A percentile compares a stretch with the other conserved stretches of the same genome.
phyloP scores from a whole-genome alignment of 2,797 vertebrate genomes.

The Tamandua tetradactyla region DNA sequence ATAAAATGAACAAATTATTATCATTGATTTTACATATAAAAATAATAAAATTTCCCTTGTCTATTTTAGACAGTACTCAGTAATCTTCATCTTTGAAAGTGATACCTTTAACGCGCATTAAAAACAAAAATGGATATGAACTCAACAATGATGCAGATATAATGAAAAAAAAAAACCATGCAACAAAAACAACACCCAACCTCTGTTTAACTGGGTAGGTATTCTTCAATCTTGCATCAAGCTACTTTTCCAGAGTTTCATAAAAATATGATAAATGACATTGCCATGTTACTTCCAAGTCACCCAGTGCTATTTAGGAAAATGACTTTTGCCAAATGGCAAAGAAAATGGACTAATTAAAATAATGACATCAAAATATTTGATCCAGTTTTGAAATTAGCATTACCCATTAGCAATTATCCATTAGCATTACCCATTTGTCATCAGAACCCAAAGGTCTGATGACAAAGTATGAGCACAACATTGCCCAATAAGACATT shows the following conservation, averaged over 20 bases:
- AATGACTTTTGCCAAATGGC: slow-evolving; percentile 9
- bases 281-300: neutral
- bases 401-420: too few species aligned
- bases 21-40: neutral
- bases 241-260: neutral
- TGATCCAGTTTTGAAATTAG: neutral
- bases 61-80: neutral
- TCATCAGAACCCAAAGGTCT: slow-evolving; percentile 30
- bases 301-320: neutral
- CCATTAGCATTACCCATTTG: neutral
- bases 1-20: neutral
- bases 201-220: neutral
- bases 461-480: neutral
- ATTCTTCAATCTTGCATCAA: neutral
- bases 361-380: neutral
- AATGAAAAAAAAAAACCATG: neutral
- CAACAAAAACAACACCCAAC: neutral
- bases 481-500: neutral
- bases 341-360: neutral
- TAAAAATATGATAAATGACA: neutral
- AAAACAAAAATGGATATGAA: neutral
- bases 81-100: neutral
- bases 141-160: neutral
- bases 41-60: neutral
- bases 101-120: neutral